Evolutionary conservation across 2,113 vertebrate species (phyloP), one percentile per base, ranked within the genome.

Genomic region (Podarcis raffonei): DNA sequence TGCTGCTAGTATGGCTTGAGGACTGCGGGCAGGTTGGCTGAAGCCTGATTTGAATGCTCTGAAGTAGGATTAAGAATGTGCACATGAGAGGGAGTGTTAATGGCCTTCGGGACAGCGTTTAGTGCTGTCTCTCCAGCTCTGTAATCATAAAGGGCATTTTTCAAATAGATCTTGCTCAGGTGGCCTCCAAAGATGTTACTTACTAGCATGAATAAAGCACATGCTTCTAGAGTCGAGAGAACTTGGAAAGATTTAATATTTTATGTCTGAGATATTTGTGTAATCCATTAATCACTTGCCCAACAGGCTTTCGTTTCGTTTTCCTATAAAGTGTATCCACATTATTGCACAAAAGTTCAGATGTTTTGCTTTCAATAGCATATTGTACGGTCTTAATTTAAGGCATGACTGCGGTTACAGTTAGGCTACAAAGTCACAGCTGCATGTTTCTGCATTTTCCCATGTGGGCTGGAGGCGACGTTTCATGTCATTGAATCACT

Each of bases 361-460:
- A 90, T 95, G 86, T 66, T 95, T 89, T 92, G 89, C 95, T 96
- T 93, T 92, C 83, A 81, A 69, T 92, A 92, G 88, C 90, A 86
- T 91, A 92, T 94, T 69, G 69, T 96, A 92, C 87, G 83, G 86
- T 93, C 95, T 93, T 95, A 92, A 87, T 92, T 95, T 94, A 93
- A 84, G 95, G 89, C 96, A 92, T 91, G 94, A 91, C 94, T 90
- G 85, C 59, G 1, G 15, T 39, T 35, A 92, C 94, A 91, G 77
- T 92, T 93, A 35, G 86, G 81, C 91, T 91, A 92, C 71, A 91
- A 88, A 53, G 42, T 92, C 86, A 80, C 59, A 91, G 87, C 90
- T 95, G 97, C 96, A 96, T 95, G 96, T 95, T 95, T 94, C 94
- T 78, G 94, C 89, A 89, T 90, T 94, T 93, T 84, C 91, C 91